These are phyloP conservation scores for Oxycera nigricornis DNA, from an alignment of 2,888 invertebrate species.

Conservation along the genomic window DNA sequence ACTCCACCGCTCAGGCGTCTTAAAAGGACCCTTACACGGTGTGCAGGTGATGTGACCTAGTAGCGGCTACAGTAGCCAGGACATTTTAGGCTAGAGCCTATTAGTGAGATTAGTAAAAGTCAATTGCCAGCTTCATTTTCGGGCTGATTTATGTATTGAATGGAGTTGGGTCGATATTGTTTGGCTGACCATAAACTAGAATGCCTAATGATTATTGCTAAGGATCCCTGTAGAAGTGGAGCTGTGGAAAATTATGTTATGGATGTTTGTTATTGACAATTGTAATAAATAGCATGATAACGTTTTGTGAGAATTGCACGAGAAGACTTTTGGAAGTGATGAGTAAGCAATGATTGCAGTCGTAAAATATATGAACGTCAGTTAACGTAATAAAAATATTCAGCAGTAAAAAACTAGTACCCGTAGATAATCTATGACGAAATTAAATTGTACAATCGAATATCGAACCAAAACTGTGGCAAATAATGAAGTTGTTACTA, in stretches of 20 bases:
- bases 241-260: conserved; percentile 12
- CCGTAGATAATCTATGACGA: too few species aligned
- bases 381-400: too few species aligned
- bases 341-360: too few species aligned
- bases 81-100: conserved; percentile 9
- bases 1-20: not conserved
- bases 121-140: conserved; percentile 25
- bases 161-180: not conserved
- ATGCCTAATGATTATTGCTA: not conserved
- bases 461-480: too few species aligned
- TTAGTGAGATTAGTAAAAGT: conserved; percentile 23
- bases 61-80: not conserved
- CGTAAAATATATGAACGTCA: too few species aligned
- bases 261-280: not conserved
- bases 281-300: not conserved
- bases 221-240: not conserved
- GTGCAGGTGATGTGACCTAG: not conserved
- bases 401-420: too few species aligned
- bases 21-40: conserved; percentile 2
- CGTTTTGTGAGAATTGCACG: too few species aligned
- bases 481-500: too few species aligned
- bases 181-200: conserved; percentile 1
- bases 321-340: too few species aligned
- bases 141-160: conserved; percentile 1
- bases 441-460: too few species aligned